A percentile compares a stretch with the other conserved stretches of the same genome.
These are phyloP conservation scores for Callionymus lyra DNA, from an alignment of 2,113 vertebrate genomes.

Conservation along the genomic window DNA sequence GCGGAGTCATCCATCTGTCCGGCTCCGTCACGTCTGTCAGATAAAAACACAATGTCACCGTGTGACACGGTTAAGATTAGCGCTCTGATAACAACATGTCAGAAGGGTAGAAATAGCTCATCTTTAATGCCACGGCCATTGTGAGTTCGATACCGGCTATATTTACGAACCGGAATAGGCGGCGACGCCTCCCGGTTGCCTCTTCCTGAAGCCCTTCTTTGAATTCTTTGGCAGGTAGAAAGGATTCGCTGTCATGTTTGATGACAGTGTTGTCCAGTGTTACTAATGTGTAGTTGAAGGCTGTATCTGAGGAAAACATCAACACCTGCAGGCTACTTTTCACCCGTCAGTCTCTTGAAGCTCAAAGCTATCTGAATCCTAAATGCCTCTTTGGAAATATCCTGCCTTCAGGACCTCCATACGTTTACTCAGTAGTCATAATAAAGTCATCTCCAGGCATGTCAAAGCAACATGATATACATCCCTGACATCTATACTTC, in stretches of 20 bases:
- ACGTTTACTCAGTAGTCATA: no score
- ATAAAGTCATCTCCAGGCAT: no score
- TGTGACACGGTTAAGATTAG: conserved; percentile 55
- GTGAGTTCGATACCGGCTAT: background rate
- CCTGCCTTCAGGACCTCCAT: no score
- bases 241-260: background rate
- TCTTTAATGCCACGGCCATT: conserved; percentile 19
- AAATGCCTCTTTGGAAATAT: no score
- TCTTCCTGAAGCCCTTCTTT: conserved; percentile 25
- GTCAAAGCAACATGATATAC: no score
- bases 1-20: conserved; percentile 31
- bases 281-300: background rate
- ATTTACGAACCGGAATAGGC: conserved; percentile 8
- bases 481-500: no score
- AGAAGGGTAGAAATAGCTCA: conserved; percentile 54
- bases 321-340: background rate
- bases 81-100: conserved; percentile 35
- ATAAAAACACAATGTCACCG: conserved; percentile 46
- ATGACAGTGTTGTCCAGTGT: conserved; percentile 1
- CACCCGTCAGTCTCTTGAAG: no score
- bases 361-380: no score
- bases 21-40: conserved; percentile 31
- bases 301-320: conserved; percentile 4
- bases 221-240: conserved; percentile 11
- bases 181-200: conserved; percentile 18